Evolutionary conservation across 2,888 invertebrate genomes (phyloP), one percentile per base, ranked within the genome.

Genomic region (Rutpela maculata): DNA sequence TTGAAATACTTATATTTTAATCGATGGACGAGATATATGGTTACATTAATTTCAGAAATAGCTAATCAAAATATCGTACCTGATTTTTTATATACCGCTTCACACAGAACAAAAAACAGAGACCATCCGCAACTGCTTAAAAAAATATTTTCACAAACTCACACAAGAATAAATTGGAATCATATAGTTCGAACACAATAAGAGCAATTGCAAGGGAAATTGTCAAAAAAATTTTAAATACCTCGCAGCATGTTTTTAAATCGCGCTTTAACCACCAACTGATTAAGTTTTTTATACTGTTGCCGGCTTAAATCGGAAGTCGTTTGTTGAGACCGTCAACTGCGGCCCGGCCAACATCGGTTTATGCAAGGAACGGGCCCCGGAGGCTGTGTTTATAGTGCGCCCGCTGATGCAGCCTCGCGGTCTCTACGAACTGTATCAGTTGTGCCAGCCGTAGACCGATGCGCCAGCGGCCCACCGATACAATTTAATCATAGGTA

Each of bases 241-340:
- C 19, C 17, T 65, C 65, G 15, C 65, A 43, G 22, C 71, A 71
- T 62, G 76, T 74, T 74, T 74, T 60, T 69, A 66, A 76, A 73
- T 65, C 72, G 76, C 76, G 67, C 60, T 63, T 66, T 43, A 75
- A 74, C 74, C 77, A 76, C 56, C 63, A 78, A 82, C 82, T 81
- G 81, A 82, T 82, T 78, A 78, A 59, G 68, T 72, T 74, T 77
- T 77, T 77, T 71, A 80, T 76, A 70, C 59, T 69, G 79, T 67
- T 77, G 82, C 78, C 81, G 80, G 77, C 80, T 81, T 78, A 75
- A 69, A 79, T 83, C 83, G 83, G 83, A 83, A 83, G 81, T 81
- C 77, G 78, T 78, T 80, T 80, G 81, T 83, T 83, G 81, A 81
- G 78, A 75, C 74, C 69, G 77, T 68, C 63, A 67, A 63, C 55